These are phyloP conservation scores for Drosophila subquinaria DNA, from an alignment of 2,888 invertebrate species.

Conservation along the genomic window DNA sequence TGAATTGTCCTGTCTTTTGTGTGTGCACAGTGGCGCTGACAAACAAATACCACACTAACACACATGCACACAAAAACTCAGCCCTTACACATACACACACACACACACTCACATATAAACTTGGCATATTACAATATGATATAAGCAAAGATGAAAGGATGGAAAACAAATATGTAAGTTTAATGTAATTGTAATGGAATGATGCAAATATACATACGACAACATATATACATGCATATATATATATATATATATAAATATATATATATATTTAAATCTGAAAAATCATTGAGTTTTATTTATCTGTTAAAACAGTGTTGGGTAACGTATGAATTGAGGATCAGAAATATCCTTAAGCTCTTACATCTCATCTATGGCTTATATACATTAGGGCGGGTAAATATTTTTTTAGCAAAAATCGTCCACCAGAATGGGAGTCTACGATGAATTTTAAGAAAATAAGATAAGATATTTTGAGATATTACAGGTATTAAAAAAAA, in stretches of 20 bases:
- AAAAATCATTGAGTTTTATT: constrained; percentile 18
- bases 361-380: no score
- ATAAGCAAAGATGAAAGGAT: constrained; percentile 51
- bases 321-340: not conserved
- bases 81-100: constrained; percentile 18
- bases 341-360: not conserved
- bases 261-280: constrained; percentile 53
- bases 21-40: constrained; percentile 23
- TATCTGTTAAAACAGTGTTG: not conserved
- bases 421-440: no score
- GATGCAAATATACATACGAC: constrained; percentile 64
- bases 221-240: constrained; percentile 37
- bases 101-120: constrained; percentile 45
- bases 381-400: no score
- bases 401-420: no score
- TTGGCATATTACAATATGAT: constrained; percentile 75
- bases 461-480: no score
- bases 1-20: constrained; percentile 35
- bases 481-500: no score
- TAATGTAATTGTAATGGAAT: constrained; percentile 56
- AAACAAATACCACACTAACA: constrained; percentile 3
- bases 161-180: constrained; percentile 38
- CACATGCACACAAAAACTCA: constrained; percentile 23
- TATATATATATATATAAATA: constrained; percentile 39
- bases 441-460: no score